Conservation (phyloP, 2,797 vertebrate genomes). For the Alca torda region DNA sequence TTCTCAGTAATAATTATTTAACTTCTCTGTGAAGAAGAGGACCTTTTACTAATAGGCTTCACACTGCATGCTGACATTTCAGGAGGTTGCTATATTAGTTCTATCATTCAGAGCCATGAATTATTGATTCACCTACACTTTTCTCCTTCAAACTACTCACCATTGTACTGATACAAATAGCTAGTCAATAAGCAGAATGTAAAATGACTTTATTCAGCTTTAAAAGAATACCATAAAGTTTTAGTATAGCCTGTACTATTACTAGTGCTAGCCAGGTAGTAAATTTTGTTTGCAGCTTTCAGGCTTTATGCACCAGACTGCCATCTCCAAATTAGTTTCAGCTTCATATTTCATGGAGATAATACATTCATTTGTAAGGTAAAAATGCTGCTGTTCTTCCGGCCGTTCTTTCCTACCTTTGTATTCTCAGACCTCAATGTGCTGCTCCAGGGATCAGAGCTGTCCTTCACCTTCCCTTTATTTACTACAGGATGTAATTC, state of each 20-base stretch:
- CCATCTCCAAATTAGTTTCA: not conserved
- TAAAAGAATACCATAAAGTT: constrained; percentile 1
- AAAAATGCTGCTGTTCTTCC: not conserved
- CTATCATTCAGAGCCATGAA: constrained; percentile 45
- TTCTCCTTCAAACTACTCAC: not conserved
- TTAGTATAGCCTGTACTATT: not conserved
- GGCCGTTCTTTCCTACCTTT: not conserved
- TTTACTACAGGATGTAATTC: not conserved
- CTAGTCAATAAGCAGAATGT: constrained; percentile 31
- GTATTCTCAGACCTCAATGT: not conserved
- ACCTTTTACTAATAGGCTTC: constrained; percentile 8
- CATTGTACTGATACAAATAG: constrained; percentile 22
- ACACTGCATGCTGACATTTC: constrained; percentile 30
- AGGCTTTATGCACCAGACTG: not conserved
- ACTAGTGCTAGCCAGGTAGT: not conserved
- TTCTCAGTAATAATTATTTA: constrained; percentile 58
- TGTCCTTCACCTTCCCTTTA: not conserved
- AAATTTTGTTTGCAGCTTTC: constrained; percentile 11
- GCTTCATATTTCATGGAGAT: not conserved
- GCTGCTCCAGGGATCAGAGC: not conserved
- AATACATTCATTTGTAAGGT: not conserved
- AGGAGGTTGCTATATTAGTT: constrained; percentile 25
- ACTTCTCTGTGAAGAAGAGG: constrained; percentile 26
- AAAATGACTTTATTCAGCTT: constrained; percentile 16
- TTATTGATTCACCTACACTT: constrained; percentile 43